A percentile compares a stretch with the other conserved stretches of the same genome.
Evolutionary conservation across 2,888 invertebrate species (phyloP).

Genomic region (Drosophila monieri): DNA sequence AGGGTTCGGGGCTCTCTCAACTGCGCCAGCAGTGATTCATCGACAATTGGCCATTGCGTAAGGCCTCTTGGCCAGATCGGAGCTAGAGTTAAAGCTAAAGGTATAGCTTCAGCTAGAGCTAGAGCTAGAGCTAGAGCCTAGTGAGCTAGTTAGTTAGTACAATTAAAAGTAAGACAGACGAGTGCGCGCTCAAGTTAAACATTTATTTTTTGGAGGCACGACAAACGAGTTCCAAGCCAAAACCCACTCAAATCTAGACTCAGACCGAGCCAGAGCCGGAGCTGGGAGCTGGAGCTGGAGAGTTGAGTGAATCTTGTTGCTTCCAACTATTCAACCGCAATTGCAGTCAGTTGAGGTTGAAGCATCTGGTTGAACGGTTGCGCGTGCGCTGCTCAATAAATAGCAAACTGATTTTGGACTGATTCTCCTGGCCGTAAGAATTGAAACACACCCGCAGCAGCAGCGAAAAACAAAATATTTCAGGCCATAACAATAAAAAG

Average conservation of each 20-base stretch:
- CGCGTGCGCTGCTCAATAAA: slow-evolving; percentile 15
- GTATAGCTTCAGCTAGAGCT: background rate
- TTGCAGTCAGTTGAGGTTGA: slow-evolving; percentile 74
- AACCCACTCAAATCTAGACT: slow-evolving; percentile 51
- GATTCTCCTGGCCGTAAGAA: background rate
- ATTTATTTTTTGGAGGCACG: slow-evolving; percentile 69
- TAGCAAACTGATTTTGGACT: slow-evolving; percentile 9
- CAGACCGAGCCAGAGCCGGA: slow-evolving; percentile 25
- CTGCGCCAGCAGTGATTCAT: slow-evolving; percentile 55
- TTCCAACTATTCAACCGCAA: slow-evolving; percentile 58
- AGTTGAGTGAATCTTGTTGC: slow-evolving; percentile 24
- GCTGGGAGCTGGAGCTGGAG: slow-evolving; percentile 4
- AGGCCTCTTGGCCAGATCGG: slow-evolving; percentile 28
- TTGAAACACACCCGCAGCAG: slow-evolving; percentile 12
- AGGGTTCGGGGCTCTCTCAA: slow-evolving; percentile 43
- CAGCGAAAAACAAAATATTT: slow-evolving; percentile 10
- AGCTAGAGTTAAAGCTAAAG: slow-evolving; percentile 13
- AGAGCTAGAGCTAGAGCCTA: slow-evolving; percentile 53
- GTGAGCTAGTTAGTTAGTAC: slow-evolving; percentile 70
- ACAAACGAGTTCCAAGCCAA: slow-evolving; percentile 67
- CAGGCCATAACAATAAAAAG: slow-evolving; percentile 40
- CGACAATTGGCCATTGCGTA: slow-evolving; percentile 67
- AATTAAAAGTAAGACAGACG: slow-evolving; percentile 61
- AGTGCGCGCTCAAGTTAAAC: slow-evolving; percentile 44
- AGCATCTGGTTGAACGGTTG: slow-evolving; percentile 63